Evolutionary conservation across 1,140 invertebrate species (phyloP), one percentile per base, ranked within the genome.

Genomic region (Drosophila virilis): DNA sequence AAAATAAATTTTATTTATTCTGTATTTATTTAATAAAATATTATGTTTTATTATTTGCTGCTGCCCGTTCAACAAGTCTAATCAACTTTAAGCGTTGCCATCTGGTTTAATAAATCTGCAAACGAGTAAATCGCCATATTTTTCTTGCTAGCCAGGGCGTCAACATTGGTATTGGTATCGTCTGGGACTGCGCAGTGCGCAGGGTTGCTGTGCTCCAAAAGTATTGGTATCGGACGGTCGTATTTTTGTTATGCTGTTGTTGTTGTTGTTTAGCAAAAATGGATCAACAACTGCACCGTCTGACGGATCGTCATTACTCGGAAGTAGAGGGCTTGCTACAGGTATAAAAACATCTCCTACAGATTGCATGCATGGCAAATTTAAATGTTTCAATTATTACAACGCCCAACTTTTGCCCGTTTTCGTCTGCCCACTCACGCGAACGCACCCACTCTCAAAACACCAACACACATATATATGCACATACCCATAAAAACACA

Each of bases 281-380:
- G 76, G 76, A 85, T 85, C 74, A 85, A 86, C 82, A 88, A 86
- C 82, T 85, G 60, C 81, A 85, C 72, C 83, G 83, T 80, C 80
- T 88, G 59, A 88, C 77, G 66, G 84, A 88, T 73, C 86, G 83
- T 75, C 83, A 88, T 40, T 88, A 88, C 55, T 89, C 86, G 45
- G 84, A 88, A 54, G 80, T 83, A 59, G 83, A 88, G 59, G 83
- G 83, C 59, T 77, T 88, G 45, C 64, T 88, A 72, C 83, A 88
- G 83, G 83, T 88, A 50, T 60, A 58, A 22, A 61, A 17, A 45
- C 13, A 68, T 35, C 54, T 33, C 40, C 32, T 22, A 32, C 57
- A 52, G 32, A 68, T 61, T 48, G 8, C n/a, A 35, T 12, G 45
- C 38, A 45, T 28, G 15, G 12, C 8, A 8, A 55, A 17, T 46